These are phyloP conservation scores for Achroia grisella DNA, from an alignment of 1,140 invertebrate species.

Conservation along the genomic window DNA sequence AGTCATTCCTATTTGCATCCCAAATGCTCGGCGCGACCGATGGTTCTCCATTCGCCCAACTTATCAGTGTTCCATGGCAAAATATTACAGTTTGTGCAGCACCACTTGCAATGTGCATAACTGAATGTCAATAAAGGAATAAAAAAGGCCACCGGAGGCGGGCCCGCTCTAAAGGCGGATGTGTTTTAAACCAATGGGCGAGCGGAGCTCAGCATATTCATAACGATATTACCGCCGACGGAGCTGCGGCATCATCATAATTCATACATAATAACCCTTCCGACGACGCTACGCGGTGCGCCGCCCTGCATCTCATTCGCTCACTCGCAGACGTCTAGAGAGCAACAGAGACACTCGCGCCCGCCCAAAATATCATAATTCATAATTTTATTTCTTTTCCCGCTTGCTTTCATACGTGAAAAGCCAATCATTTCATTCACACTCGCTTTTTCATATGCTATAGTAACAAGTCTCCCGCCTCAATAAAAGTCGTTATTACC, in stretches of 20 bases:
- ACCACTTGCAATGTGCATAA: slow-evolving; percentile 67
- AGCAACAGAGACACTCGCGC: slow-evolving; percentile 46
- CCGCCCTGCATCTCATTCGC: slow-evolving; percentile 58
- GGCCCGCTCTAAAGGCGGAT: slow-evolving; percentile 61
- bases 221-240: slow-evolving; percentile 71
- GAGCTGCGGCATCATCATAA: slow-evolving; percentile 68
- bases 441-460: slow-evolving; percentile 3
- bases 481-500: neutral
- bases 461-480: neutral
- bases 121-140: slow-evolving; percentile 70
- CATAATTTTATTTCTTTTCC: slow-evolving; percentile 67
- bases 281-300: slow-evolving; percentile 46
- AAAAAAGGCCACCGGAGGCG: slow-evolving; percentile 68
- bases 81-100: slow-evolving; percentile 71
- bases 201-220: slow-evolving; percentile 64
- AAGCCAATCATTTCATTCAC: slow-evolving; percentile 33
- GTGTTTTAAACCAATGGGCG: slow-evolving; percentile 65
- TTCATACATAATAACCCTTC: slow-evolving; percentile 74
- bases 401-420: slow-evolving; percentile 8
- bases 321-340: slow-evolving; percentile 21
- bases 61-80: slow-evolving; percentile 57
- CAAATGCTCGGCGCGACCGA: slow-evolving; percentile 62
- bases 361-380: slow-evolving; percentile 63
- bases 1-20: slow-evolving; percentile 67
- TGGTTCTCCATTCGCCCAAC: slow-evolving; percentile 51